Base-by-base conservation (phyloP, 2,797 vertebrate genomes). In the Okamejei kenojei region DNA sequence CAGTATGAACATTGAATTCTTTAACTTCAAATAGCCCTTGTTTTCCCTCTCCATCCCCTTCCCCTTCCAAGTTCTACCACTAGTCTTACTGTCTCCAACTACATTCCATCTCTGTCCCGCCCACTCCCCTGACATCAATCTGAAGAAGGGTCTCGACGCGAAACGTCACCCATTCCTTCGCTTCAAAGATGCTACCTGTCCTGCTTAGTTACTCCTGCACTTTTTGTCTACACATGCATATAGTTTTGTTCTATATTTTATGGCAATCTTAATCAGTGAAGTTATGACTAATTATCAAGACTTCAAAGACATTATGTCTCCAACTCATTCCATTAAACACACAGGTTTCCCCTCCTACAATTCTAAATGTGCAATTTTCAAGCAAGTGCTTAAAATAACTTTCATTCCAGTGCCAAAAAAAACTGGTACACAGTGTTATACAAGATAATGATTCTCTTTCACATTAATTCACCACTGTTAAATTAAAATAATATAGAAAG, bases 361-460 rank as follows among this genome's bases (percentile, higher is more conserved):
- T 29, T 92, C 58, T 92, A 76, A 68, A 76, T 76, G 90, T 92
- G 90, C 90, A 92, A 92, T 74, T 92, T 54, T 92, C 90, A 76
- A 76, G 90, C 90, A 76, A 76, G 71, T 76, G 15, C 26, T 76
- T 54, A 29, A 74, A 45, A 74, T 74, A 29, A 58, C n/a, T 92
- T 74, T 92, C 71, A 54, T 54, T 92, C 84, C n/a, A 68, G 13
- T 61, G 61, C 15, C 3, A 19, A 88, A 88, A 88, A 32, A 92
- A 92, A 71, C 35, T 92, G 45, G 35, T 58, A 32, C 9, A 54
- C 90, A 92, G 68, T 91, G 71, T 38, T 54, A 58, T 92, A 71
- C 35, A 92, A 92, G 65, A 29, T 92, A 92, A 54, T 29, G 68
- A 11, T 92, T 91, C 21, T 11, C 71, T 71, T 32, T 6, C 35